Percentiles rank a stretch among this genome's conserved stretches.
These are phyloP conservation scores for Plotosus lineatus DNA, from an alignment of 2,113 vertebrate species.

Conservation along the genomic window DNA sequence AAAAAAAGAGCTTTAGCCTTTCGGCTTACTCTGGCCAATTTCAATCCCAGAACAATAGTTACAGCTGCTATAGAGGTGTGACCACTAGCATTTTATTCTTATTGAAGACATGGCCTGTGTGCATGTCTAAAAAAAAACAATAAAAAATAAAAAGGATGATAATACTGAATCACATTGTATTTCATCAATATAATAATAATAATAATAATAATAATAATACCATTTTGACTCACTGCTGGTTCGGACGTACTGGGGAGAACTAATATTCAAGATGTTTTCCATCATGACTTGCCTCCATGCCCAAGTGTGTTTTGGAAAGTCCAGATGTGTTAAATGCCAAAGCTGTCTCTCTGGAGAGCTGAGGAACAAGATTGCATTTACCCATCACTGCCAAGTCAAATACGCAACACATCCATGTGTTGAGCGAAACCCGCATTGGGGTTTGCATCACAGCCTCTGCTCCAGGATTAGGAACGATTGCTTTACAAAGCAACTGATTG, in stretches of 20 bases:
- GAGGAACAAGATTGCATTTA: slow-evolving; percentile 66
- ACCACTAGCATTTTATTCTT: too few species aligned
- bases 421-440: not conserved
- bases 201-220: too few species aligned
- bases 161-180: not conserved
- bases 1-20: too few species aligned
- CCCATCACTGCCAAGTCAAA: slow-evolving; percentile 66
- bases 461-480: not conserved
- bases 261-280: not conserved
- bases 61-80: too few species aligned
- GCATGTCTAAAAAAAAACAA: not conserved
- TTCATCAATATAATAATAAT: not conserved
- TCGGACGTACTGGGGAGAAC: not conserved
- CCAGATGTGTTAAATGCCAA: not conserved
- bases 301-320: slow-evolving; percentile 55
- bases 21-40: too few species aligned
- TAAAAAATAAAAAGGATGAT: not conserved
- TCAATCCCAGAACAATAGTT: not conserved
- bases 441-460: not conserved
- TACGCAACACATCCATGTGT: slow-evolving; percentile 59
- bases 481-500: not conserved
- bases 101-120: not conserved
- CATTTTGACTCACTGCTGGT: not conserved
- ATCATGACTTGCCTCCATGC: slow-evolving; percentile 46
- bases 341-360: not conserved